phyloP scores from a whole-genome alignment of 1,140 invertebrate genomes.

The Ceratosolen solmsi region DNA sequence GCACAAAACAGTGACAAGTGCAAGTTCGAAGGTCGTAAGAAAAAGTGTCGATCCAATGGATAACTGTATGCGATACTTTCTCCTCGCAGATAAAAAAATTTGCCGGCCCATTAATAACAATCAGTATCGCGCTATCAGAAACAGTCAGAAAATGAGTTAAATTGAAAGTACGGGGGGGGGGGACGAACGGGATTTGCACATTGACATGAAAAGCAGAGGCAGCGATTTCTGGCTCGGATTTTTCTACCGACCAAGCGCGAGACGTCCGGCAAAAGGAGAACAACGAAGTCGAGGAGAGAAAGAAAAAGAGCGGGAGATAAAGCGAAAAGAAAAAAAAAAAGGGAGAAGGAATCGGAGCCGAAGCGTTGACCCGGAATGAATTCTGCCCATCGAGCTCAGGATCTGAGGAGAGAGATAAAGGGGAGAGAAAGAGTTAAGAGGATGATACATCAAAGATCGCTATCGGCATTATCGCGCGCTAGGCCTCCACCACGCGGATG shows the following conservation, averaged over 20 bases:
- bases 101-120: not conserved
- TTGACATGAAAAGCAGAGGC: constrained; percentile 9
- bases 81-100: not conserved
- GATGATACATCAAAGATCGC: constrained; percentile 50
- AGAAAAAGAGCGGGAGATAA: not conserved
- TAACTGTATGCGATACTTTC: not conserved
- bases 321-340: not conserved
- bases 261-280: not conserved
- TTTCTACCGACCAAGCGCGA: not conserved
- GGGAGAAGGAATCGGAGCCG: not conserved
- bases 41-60: not conserved
- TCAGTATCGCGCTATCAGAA: not conserved
- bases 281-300: not conserved
- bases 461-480: constrained; percentile 48
- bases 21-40: not conserved
- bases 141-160: not conserved
- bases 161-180: not conserved
- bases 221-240: not conserved
- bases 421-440: constrained; percentile 40
- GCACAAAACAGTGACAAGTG: not conserved
- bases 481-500: constrained; percentile 1
- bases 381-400: constrained; percentile 31
- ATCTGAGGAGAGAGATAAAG: constrained; percentile 40
- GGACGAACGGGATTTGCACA: not conserved
- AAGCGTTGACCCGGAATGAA: constrained; percentile 44